Evolutionary conservation across 2,888 invertebrate genomes (phyloP).

Genomic region (Drosophila multiciliata): DNA sequence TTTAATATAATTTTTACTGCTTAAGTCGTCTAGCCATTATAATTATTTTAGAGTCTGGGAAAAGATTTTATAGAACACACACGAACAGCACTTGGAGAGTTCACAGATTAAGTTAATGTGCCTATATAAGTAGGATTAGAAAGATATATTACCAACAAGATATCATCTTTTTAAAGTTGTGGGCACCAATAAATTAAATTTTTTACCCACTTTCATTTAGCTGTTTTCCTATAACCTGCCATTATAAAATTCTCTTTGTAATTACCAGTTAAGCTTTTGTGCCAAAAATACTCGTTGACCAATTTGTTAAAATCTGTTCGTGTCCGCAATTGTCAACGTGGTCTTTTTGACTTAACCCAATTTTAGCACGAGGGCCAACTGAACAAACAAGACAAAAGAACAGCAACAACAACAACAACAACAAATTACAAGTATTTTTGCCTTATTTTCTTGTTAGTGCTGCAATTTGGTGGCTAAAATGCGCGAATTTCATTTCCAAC

Average conservation of each 20-base stretch:
- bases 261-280: constrained; percentile 1
- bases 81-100: not conserved
- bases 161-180: not conserved
- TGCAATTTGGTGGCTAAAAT: constrained; percentile 51
- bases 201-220: constrained; percentile 1
- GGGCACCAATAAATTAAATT: not conserved
- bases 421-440: constrained; percentile 33
- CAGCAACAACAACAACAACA: constrained; percentile 9
- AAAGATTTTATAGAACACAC: not conserved
- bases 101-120: not conserved
- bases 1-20: not conserved
- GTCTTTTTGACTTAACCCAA: constrained; percentile 44
- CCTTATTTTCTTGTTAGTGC: constrained; percentile 47
- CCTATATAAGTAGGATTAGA: not conserved
- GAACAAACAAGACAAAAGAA: not conserved
- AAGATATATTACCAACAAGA: not conserved
- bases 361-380: constrained; percentile 30
- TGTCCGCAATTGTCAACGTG: constrained; percentile 34
- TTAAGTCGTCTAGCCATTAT: not conserved
- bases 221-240: not conserved
- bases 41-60: not conserved
- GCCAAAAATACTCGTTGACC: not conserved
- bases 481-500: constrained; percentile 62
- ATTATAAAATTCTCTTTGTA: not conserved
- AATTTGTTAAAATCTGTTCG: constrained; percentile 17